phyloP scores from a whole-genome alignment of 2,113 vertebrate genomes.

The Marcusenius ussheri region DNA sequence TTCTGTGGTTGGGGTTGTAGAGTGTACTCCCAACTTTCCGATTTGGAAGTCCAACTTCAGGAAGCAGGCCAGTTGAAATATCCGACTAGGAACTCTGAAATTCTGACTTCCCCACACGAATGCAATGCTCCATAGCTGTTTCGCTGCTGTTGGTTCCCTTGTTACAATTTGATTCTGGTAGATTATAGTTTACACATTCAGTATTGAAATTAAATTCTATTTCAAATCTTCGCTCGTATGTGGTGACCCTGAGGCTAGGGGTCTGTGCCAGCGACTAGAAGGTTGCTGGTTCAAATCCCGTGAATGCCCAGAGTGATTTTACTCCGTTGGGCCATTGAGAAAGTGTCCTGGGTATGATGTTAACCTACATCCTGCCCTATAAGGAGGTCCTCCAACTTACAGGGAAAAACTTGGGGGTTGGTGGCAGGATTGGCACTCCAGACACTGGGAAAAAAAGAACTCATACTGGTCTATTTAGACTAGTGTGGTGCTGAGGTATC shows the following conservation, averaged over 20 bases:
- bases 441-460: no score
- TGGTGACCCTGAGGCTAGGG: no score
- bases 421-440: no score
- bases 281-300: no score
- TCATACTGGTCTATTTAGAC: accelerated
- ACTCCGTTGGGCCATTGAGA: no score
- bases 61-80: neutral
- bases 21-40: neutral
- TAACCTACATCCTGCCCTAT: no score
- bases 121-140: neutral
- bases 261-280: no score
- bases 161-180: neutral
- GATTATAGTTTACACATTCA: neutral
- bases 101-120: neutral
- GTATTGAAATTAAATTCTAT: neutral
- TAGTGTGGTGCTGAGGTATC: no score
- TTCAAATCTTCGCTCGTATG: neutral
- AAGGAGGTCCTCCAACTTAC: no score
- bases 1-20: neutral
- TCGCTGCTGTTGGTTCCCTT: neutral
- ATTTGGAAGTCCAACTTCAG: neutral
- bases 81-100: neutral
- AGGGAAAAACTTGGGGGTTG: no score
- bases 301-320: no score
- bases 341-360: no score